phyloP scores from a whole-genome alignment of 2,888 invertebrate species.

The Leucophora obtusa region DNA sequence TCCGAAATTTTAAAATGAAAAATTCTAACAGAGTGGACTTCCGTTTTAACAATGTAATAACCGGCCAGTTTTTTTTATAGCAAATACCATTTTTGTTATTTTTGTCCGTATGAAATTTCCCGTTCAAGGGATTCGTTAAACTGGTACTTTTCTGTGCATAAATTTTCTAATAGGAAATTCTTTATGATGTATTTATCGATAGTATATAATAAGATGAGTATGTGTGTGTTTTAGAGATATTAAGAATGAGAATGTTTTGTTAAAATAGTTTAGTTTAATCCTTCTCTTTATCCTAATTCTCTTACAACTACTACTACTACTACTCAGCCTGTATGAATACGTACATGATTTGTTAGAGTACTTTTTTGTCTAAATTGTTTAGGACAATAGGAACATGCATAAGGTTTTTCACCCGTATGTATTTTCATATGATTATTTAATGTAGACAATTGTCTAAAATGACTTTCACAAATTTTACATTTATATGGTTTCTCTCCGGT shows the following conservation, averaged over 20 bases:
- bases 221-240: not conserved
- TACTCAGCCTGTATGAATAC: conserved; percentile 73
- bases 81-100: too few relatives aligned
- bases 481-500: conserved; percentile 76
- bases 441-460: conserved; percentile 75
- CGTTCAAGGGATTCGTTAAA: too few relatives aligned
- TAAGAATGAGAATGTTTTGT: conserved; percentile 18
- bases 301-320: not conserved
- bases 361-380: conserved; percentile 76
- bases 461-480: conserved; percentile 75
- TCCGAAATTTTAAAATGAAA: too few relatives aligned
- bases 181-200: not conserved
- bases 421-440: conserved; percentile 76
- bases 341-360: conserved; percentile 74
- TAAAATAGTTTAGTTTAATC: conserved; percentile 53
- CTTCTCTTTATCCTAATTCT: conserved; percentile 44
- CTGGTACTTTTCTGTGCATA: too few relatives aligned
- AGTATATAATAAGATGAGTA: conserved; percentile 5
- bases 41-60: too few relatives aligned
- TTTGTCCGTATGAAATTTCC: too few relatives aligned
- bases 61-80: too few relatives aligned
- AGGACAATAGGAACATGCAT: conserved; percentile 76
- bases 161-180: not conserved
- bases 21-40: too few relatives aligned
- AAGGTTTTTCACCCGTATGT: conserved; percentile 75